These are phyloP conservation scores for Notothenia coriiceps DNA, from an alignment of 2,113 vertebrate genomes.

Conservation along the genomic window DNA sequence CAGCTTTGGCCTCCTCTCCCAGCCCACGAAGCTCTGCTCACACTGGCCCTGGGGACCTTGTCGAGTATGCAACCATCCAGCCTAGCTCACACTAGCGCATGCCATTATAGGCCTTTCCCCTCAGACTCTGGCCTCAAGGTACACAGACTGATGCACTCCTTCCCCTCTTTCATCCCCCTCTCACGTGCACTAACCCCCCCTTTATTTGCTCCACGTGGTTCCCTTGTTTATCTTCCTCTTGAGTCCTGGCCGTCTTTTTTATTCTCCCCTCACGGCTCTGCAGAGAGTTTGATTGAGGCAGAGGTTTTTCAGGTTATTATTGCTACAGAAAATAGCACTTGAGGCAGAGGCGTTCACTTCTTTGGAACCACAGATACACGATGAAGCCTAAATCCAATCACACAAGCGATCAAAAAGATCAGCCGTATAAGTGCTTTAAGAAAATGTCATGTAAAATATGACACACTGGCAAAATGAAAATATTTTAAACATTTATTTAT, in stretches of 20 bases:
- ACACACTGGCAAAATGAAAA: not conserved
- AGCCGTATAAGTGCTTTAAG: not conserved
- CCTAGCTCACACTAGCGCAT: constrained; percentile 90
- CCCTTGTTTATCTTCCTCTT: constrained; percentile 43
- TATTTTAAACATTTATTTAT: not conserved
- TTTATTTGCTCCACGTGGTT: constrained; percentile 40
- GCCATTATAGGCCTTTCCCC: constrained; percentile 88
- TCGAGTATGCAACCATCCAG: constrained; percentile 97
- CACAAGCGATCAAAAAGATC: constrained; percentile 1
- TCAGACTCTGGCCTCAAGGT: constrained; percentile 91
- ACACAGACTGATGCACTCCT: constrained; percentile 78
- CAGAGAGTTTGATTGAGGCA: constrained; percentile 35
- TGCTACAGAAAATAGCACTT: constrained; percentile 10
- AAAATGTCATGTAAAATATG: constrained; percentile 17
- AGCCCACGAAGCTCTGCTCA: constrained; percentile 86
- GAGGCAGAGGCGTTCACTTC: not conserved
- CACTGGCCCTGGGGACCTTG: constrained; percentile 91
- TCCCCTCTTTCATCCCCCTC: constrained; percentile 52
- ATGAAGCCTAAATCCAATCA: constrained; percentile 6
- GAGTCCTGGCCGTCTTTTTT: constrained; percentile 38
- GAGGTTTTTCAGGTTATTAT: constrained; percentile 42
- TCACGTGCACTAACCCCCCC: constrained; percentile 61
- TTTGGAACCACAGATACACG: not conserved
- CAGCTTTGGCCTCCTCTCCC: constrained; percentile 90
- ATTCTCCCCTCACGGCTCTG: constrained; percentile 49